Conservation (phyloP, 2,113 vertebrate species). For the Gymnarchus niloticus region DNA sequence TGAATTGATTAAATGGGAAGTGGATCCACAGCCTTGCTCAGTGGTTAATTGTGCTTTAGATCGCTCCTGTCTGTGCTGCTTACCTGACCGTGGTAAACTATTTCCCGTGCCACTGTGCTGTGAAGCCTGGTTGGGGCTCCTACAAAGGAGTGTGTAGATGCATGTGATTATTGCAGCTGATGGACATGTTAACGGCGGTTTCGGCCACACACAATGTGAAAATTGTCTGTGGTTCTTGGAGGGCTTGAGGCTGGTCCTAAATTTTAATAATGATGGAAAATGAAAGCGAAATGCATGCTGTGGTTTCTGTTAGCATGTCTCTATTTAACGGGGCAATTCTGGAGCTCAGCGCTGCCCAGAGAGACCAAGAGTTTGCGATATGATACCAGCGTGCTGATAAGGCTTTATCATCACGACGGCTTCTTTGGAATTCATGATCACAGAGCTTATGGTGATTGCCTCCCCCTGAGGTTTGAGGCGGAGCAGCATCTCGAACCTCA, state of each 20-base stretch:
- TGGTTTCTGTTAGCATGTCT: too few relatives aligned
- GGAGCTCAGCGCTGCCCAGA: not conserved
- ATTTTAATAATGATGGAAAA: not conserved
- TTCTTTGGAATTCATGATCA: not conserved
- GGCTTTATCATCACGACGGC: not conserved
- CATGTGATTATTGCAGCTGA: not conserved
- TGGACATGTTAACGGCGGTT: not conserved
- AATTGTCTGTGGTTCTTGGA: not conserved
- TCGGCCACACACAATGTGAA: not conserved
- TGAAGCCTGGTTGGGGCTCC: not conserved
- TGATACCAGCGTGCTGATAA: conserved; percentile 1
- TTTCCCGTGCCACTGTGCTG: not conserved
- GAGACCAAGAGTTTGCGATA: not conserved
- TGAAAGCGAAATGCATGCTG: not conserved
- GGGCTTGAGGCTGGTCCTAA: not conserved
- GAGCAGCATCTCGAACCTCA: conserved; percentile 6
- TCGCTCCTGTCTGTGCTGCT: not conserved
- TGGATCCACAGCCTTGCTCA: not conserved
- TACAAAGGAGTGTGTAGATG: not conserved
- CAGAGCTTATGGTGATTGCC: not conserved
- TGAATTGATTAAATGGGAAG: conserved; percentile 9
- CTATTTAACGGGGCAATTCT: too few relatives aligned
- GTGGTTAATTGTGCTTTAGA: conserved; percentile 1
- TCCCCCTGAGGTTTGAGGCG: not conserved
- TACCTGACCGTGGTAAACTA: not conserved